Evolutionary conservation across 2,888 invertebrate species (phyloP).

Genomic region (Drosophila sordidula): DNA sequence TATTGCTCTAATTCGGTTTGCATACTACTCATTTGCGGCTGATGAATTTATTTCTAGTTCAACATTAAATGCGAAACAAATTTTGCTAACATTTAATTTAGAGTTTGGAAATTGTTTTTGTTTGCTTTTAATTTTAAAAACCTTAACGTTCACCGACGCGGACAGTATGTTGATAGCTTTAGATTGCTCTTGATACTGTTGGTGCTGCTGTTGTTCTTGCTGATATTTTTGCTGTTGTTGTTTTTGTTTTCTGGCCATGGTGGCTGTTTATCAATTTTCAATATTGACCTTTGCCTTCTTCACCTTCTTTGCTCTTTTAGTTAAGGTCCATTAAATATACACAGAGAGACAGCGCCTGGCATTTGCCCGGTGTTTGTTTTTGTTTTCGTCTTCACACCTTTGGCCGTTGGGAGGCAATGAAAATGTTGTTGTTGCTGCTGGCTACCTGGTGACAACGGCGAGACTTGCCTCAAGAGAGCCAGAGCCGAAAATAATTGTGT

Average conservation of each 20-base stretch:
- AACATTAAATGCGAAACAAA: constrained; percentile 51
- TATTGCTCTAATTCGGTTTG: constrained; percentile 49
- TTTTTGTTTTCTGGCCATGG: constrained; percentile 26
- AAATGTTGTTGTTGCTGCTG: constrained; percentile 21
- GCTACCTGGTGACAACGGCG: constrained; percentile 40
- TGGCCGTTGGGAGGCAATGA: constrained; percentile 24
- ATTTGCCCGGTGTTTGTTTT: constrained; percentile 52
- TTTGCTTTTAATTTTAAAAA: constrained; percentile 78
- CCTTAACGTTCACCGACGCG: constrained; percentile 46
- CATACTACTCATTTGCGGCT: constrained; percentile 26
- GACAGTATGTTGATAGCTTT: constrained; percentile 21
- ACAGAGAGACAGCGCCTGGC: constrained; percentile 13
- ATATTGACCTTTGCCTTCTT: constrained; percentile 76
- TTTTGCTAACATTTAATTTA: constrained; percentile 50
- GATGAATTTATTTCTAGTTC: constrained; percentile 52
- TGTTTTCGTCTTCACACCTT: constrained; percentile 61
- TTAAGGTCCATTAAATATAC: constrained; percentile 69
- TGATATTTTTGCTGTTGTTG: constrained; percentile 16
- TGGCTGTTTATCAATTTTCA: constrained; percentile 77
- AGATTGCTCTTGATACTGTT: constrained; percentile 21
- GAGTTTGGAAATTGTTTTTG: constrained; percentile 63
- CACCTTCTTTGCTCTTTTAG: constrained; percentile 52
- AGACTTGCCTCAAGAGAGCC: constrained; percentile 15
- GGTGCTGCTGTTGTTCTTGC: constrained; percentile 4
- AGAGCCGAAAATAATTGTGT: constrained; percentile 50